Base-by-base conservation (phyloP, 30 jellyfish, hydroid and myxozoan species). In the Pelagia noctiluca region DNA sequence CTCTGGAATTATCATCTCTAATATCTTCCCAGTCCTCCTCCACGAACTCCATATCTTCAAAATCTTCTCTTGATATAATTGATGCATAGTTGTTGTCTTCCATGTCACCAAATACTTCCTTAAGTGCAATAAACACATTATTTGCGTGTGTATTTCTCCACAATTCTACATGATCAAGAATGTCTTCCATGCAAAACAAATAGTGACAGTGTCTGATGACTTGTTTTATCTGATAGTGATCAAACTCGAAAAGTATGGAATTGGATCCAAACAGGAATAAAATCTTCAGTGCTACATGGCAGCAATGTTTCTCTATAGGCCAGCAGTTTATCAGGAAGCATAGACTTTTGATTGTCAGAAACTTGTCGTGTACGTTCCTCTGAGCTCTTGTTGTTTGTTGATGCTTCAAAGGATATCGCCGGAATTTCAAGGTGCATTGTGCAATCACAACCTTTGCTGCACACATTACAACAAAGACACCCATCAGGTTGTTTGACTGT, bases 161-260 rank as follows among this genome's bases (percentile, higher is more conserved):
- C 34, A 60, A n/a, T 60, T 60, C 72, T n/a, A 60, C 72, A 22
- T 26, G 30, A 26, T 60, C 72, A 22, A 60, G 11, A 26, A 60
- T 26, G 34, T 60, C 72, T n/a, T 22, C 30, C 34, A 60, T 60
- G 30, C 34, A 60, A 60, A 60, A 60, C 30, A 60, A n/a, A 22
- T 60, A n/a, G 72, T 26, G 30, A 26, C 30, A 22, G 34, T 60
- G 10, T n/a, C 72, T n/a, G 34, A 60, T 60, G 34, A 60, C 72
- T 60, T 60, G 72, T 22, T 60, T 60, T 26, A 60, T 26, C 30
- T 60, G 72, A 60, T 60, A 60, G 30, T 60, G 34, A 60, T 60
- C 34, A 26, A 60, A 60, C 72, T 60, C 72, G 34, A 60, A 60
- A 60, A 60, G 34, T 26, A 60, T 60, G 72, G 57, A 42, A 42